Percentiles rank a stretch among this genome's conserved stretches.
These are phyloP conservation scores for Lapara coniferarum DNA, from an alignment of 2,888 invertebrate genomes.

Conservation along the genomic window DNA sequence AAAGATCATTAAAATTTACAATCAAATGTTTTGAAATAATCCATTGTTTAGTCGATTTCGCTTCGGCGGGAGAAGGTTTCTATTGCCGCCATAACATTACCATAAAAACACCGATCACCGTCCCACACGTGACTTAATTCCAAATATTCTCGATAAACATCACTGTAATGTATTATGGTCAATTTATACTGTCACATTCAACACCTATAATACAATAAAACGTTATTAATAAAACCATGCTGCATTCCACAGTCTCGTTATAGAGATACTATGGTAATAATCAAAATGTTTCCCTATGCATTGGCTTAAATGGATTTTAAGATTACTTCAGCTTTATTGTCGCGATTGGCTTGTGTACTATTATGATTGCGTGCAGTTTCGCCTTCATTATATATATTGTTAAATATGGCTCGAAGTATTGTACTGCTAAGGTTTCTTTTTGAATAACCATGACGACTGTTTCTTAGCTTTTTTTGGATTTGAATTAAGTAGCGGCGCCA, in stretches of 20 bases:
- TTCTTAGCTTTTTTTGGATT: slow-evolving; percentile 40
- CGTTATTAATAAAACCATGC: slow-evolving; percentile 52
- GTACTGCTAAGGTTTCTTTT: slow-evolving; percentile 37
- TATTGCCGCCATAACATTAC: slow-evolving; percentile 66
- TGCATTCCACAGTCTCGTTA: slow-evolving; percentile 55
- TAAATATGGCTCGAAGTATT: slow-evolving; percentile 28
- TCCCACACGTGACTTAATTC: slow-evolving; percentile 69
- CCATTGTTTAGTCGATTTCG: slow-evolving; percentile 61
- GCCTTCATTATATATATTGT: slow-evolving; percentile 31
- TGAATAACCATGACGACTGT: slow-evolving; percentile 26
- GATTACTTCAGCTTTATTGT: slow-evolving; percentile 50
- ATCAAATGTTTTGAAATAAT: slow-evolving; percentile 55
- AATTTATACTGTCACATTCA: slow-evolving; percentile 54
- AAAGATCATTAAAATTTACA: slow-evolving; percentile 49
- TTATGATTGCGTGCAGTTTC: slow-evolving; percentile 44
- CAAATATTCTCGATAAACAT: slow-evolving; percentile 67
- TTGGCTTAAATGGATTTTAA: slow-evolving; percentile 39
- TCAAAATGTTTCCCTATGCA: slow-evolving; percentile 54
- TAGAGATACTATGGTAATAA: slow-evolving; percentile 49
- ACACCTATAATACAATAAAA: slow-evolving; percentile 50
- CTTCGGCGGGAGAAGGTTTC: slow-evolving; percentile 51
- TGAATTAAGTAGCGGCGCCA: slow-evolving; percentile 57
- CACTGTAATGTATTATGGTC: slow-evolving; percentile 54
- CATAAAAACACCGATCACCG: slow-evolving; percentile 63
- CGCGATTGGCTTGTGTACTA: slow-evolving; percentile 48